Evolutionary conservation across 1,140 invertebrate genomes (phyloP), one percentile per base, ranked within the genome.

Genomic region (Drosophila punjabiensis): DNA sequence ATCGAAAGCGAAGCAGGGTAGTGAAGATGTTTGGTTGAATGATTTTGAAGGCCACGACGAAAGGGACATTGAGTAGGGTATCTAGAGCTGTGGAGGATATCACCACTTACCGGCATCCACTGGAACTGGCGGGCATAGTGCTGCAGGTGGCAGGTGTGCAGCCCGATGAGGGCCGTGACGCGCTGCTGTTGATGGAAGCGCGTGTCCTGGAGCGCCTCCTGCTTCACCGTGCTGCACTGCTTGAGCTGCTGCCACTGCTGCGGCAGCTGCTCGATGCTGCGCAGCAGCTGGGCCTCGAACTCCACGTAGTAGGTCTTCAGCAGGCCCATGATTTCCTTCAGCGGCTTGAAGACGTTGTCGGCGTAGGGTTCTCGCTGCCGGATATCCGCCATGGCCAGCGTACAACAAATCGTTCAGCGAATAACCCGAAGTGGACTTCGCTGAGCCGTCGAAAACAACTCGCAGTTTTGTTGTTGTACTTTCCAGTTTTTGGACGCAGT

Each of bases 241-340:
- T 99, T 98, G n/a, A 97, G 95, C 66, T 96, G 96, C 41, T 94
- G 95, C 98, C 98, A 99, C 82, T 95, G 95, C 77, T 98, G 96
- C 2, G 98, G 98, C 58, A 99, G 94, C 85, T 97, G 96, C 93
- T 96, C 94, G 52, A 95, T 93, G 93, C 95, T 93, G 30, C 90
- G 83, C 66, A 91, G 53, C 61, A 93, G 63, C 68, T 90, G 83
- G n/a, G 74, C 39, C 60, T 92, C 84, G 30, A 97, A 96, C 77
- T 96, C 95, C 1, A 97, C 96, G 35, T 96, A 95, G 87, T 97
- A 97, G n/a, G 95, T 93, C 78, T 95, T 95, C 9, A 98, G 92
- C 16, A 97, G 93, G 50, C 96, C 94, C 64, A 97, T 96, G 47
- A 96, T 96, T 48, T 98, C 95, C 92, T 97, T 95, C 2, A 98